Percentiles rank a stretch among this genome's conserved stretches.
Conservation (phyloP, 1,140 invertebrate species). For the Drosophila tani region DNA sequence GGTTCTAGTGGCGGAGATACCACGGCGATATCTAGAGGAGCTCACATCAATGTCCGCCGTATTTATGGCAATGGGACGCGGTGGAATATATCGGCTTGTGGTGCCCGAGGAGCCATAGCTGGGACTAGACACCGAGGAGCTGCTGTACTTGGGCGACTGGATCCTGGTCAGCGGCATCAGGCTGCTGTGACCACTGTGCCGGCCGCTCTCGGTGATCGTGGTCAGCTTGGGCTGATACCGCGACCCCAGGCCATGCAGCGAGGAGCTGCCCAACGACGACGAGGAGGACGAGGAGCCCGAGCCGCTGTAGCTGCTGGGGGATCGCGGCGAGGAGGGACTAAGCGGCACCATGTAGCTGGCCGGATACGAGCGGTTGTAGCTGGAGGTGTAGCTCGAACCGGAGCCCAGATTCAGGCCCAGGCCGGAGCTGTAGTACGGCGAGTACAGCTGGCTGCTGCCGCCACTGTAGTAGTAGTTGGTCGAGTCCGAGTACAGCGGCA, state of each 20-base stretch:
- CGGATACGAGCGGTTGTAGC: slow-evolving; percentile 71
- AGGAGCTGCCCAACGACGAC: slow-evolving; percentile 25
- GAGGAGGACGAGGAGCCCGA: slow-evolving; percentile 36
- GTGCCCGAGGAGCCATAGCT: slow-evolving; percentile 43
- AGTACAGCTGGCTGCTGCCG: slow-evolving; percentile 85
- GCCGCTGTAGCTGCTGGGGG: slow-evolving; percentile 44
- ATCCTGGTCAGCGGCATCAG: slow-evolving; percentile 84
- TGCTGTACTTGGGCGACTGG: slow-evolving; percentile 85
- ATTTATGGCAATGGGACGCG: slow-evolving; percentile 89
- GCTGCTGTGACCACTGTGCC: slow-evolving; percentile 60
- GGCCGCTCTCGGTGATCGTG: slow-evolving; percentile 88
- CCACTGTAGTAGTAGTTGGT: slow-evolving; percentile 81
- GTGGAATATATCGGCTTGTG: slow-evolving; percentile 85
- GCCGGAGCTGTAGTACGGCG: slow-evolving; percentile 87
- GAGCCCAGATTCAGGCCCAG: slow-evolving; percentile 33
- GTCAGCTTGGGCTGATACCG: slow-evolving; percentile 90
- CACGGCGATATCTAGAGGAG: slow-evolving; percentile 86
- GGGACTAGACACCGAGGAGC: slow-evolving; percentile 13
- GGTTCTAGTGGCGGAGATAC: slow-evolving; percentile 45
- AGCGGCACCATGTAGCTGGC: slow-evolving; percentile 76
- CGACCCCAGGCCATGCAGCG: slow-evolving; percentile 77
- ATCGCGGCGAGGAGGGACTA: slow-evolving; percentile 53
- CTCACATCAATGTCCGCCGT: slow-evolving; percentile 94
- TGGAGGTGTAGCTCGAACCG: slow-evolving; percentile 64
- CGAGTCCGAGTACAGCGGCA: slow-evolving; percentile 83